These are phyloP conservation scores for Meganola albula DNA, from an alignment of 2,888 invertebrate species.

Conservation along the genomic window DNA sequence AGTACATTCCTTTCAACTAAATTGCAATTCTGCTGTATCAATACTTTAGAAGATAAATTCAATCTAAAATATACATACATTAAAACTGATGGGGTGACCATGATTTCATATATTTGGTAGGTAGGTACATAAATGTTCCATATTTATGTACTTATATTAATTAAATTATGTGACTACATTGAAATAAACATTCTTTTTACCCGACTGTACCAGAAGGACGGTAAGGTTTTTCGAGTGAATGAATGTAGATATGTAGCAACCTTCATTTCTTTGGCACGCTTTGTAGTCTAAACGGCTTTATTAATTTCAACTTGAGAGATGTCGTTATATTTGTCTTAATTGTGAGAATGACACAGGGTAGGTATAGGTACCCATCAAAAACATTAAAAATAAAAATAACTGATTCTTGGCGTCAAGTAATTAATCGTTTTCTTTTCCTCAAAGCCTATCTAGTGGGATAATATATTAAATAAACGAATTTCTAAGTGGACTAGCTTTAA, in stretches of 20 bases:
- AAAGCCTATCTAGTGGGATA: background rate
- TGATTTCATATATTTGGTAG: background rate
- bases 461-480: background rate
- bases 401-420: background rate
- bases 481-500: constrained; percentile 2
- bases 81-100: background rate
- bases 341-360: background rate
- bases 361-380: background rate
- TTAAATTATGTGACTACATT: background rate
- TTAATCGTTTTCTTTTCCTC: background rate
- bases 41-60: background rate
- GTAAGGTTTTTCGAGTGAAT: background rate
- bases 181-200: background rate
- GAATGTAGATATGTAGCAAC: background rate
- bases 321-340: background rate
- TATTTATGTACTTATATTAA: background rate
- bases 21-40: background rate
- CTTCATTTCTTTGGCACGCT: background rate
- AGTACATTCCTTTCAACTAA: background rate
- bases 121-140: background rate
- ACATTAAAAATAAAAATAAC: background rate
- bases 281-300: background rate
- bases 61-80: background rate
- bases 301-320: background rate
- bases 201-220: background rate